Evolutionary conservation across 1,140 invertebrate genomes (phyloP).

Genomic region (Drosophila aff.): DNA sequence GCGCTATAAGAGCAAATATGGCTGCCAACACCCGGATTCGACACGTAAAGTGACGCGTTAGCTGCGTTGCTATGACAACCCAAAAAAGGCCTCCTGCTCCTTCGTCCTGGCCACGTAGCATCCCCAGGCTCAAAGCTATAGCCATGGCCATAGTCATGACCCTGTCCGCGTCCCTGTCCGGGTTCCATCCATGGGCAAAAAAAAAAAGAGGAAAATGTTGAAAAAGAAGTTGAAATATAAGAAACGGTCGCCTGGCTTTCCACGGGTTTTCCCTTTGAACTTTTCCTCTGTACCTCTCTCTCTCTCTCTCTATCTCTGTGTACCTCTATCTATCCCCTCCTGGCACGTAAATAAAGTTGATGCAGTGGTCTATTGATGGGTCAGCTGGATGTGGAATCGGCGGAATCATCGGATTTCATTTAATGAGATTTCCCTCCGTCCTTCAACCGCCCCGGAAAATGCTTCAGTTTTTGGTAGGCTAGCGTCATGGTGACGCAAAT

Average conservation of each 20-base stretch:
- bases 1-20: constrained; percentile 84
- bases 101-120: constrained; percentile 3
- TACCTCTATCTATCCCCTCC: constrained; percentile 6
- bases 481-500: constrained; percentile 13
- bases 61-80: constrained; percentile 82
- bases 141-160: neutral
- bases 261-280: constrained; percentile 16
- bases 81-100: constrained; percentile 37
- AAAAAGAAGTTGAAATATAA: constrained; percentile 13
- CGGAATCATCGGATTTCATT: constrained; percentile 54
- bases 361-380: constrained; percentile 43
- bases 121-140: neutral
- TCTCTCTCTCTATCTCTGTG: neutral
- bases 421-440: constrained; percentile 48
- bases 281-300: constrained; percentile 9
- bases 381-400: constrained; percentile 17
- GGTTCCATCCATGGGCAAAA: neutral
- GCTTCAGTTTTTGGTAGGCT: neutral
- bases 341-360: constrained; percentile 43
- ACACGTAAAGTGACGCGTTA: constrained; percentile 84
- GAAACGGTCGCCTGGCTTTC: constrained; percentile 6
- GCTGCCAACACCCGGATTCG: constrained; percentile 85
- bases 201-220: neutral
- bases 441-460: neutral
- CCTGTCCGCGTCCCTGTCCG: neutral